These are phyloP conservation scores for Lophotriccus pileatus DNA, from an alignment of 2,797 vertebrate species.

Conservation along the genomic window DNA sequence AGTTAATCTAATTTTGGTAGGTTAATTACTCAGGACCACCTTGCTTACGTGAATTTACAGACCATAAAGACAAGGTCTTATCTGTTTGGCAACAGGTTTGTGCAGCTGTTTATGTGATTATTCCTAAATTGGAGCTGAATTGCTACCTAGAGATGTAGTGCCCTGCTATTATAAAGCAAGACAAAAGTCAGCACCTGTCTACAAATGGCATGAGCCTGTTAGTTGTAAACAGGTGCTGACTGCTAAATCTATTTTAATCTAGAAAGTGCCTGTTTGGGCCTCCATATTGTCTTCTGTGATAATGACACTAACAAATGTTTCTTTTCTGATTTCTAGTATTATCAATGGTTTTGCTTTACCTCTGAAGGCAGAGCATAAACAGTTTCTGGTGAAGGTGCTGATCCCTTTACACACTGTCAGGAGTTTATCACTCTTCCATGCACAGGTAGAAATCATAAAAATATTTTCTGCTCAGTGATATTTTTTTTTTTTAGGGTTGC, in stretches of 20 bases:
- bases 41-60: neutral
- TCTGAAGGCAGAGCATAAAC: conserved; percentile 99
- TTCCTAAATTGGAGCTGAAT: neutral
- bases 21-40: neutral
- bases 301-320: conserved; percentile 46
- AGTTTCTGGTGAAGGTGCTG: conserved; percentile 99
- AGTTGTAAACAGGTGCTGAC: neutral
- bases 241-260: neutral
- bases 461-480: neutral
- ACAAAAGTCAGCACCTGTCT: neutral
- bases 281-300: neutral
- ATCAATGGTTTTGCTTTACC: conserved; percentile 99
- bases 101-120: neutral
- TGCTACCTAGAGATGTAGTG: neutral
- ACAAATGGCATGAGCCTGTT: neutral
- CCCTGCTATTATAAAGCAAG: neutral
- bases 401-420: conserved; percentile 97
- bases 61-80: neutral
- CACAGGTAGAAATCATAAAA: conserved; percentile 85
- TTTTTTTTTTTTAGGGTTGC: neutral
- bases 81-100: neutral
- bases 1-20: neutral
- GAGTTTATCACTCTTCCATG: conserved; percentile 98
- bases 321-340: conserved; percentile 83
- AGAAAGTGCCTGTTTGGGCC: neutral